Conservation (phyloP, 2,888 invertebrate species). For the Meiosimyza platycephala region DNA sequence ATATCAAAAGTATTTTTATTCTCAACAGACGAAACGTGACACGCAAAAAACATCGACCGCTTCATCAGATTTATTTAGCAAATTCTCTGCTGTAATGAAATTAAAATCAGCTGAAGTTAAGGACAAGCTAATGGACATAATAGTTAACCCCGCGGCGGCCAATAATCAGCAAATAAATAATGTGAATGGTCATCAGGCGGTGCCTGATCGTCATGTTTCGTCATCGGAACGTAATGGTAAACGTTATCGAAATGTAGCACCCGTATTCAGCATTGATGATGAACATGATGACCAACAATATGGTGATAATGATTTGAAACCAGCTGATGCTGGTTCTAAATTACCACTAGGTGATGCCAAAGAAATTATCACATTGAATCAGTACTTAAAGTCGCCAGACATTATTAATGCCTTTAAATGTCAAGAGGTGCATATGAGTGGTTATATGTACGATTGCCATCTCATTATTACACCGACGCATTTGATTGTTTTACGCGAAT, state of each 20-base stretch:
- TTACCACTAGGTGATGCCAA: conserved; percentile 73
- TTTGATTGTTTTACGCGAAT: conserved; percentile 85
- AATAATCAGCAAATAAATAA: conserved; percentile 19
- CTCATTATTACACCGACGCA: conserved; percentile 88
- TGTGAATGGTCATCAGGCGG: conserved; percentile 37
- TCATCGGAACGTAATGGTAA: conserved; percentile 86
- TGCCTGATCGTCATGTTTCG: conserved; percentile 82
- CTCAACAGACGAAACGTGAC: conserved; percentile 38
- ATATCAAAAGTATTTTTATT: conserved; percentile 5
- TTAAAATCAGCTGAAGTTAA: conserved; percentile 92
- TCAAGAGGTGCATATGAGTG: conserved; percentile 91
- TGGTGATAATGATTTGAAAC: conserved; percentile 49
- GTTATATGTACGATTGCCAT: conserved; percentile 88
- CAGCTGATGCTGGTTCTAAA: conserved; percentile 66
- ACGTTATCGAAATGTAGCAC: conserved; percentile 88
- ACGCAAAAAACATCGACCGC: conserved; percentile 59
- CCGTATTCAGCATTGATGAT: conserved; percentile 95
- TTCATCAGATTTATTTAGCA: conserved; percentile 79
- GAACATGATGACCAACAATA: conserved; percentile 74
- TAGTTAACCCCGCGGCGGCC: conserved; percentile 78
- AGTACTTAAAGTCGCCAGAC: conserved; percentile 85
- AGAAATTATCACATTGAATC: conserved; percentile 83
- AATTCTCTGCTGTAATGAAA: conserved; percentile 88
- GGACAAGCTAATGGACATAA: conserved; percentile 90
- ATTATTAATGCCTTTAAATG: conserved; percentile 90